phyloP scores from a whole-genome alignment of 2,113 vertebrate species.

The Antigone vipio region DNA sequence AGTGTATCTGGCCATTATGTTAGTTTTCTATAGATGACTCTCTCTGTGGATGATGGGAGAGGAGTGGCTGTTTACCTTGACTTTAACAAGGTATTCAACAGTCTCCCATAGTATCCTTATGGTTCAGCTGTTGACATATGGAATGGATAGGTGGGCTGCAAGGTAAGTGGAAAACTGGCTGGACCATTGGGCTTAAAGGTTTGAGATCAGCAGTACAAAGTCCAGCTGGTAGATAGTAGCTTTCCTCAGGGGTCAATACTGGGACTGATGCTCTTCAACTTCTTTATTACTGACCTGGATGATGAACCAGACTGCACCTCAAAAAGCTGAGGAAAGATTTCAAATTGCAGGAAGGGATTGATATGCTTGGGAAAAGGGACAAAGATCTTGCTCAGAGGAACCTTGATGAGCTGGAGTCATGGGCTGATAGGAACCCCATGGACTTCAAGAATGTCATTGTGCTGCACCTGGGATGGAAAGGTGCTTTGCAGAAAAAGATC shows the following conservation, averaged over 20 bases:
- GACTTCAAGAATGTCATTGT: not conserved
- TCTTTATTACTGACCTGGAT: not conserved
- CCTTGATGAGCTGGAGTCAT: not conserved
- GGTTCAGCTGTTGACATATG: not conserved
- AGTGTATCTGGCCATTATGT: not conserved
- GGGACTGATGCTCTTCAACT: not conserved
- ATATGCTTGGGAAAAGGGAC: not conserved
- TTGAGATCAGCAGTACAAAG: not conserved
- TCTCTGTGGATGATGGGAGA: no score
- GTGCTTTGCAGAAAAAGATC: not conserved
- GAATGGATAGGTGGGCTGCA: not conserved
- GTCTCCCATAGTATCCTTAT: not conserved
- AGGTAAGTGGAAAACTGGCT: not conserved
- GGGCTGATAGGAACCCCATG: not conserved
- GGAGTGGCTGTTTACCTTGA: no score
- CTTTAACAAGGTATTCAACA: no score
- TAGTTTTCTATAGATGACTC: no score
- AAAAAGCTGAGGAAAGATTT: not conserved
- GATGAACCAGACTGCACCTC: not conserved
- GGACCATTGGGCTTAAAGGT: not conserved
- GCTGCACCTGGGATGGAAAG: not conserved
- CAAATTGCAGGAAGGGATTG: not conserved
- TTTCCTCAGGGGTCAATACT: not conserved
- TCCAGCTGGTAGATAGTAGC: not conserved
- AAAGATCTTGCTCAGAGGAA: not conserved